These are phyloP conservation scores for Parazoanthus atlanticus DNA, from an alignment of 92 coral and sea anemone genomes.

Conservation along the genomic window DNA sequence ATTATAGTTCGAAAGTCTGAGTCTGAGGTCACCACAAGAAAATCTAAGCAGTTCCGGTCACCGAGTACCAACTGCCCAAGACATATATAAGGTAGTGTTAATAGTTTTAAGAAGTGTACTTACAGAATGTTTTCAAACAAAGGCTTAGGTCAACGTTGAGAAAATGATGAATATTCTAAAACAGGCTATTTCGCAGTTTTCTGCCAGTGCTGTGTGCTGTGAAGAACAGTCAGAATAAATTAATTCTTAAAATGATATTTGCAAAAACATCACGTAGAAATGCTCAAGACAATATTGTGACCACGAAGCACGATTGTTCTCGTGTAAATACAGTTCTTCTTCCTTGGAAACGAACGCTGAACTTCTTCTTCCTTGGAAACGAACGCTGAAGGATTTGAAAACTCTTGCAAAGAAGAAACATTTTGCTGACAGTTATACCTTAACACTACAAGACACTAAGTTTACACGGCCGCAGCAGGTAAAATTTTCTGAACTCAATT, in stretches of 20 bases:
- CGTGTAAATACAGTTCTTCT: background rate
- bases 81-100: too few species aligned
- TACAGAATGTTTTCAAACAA: background rate
- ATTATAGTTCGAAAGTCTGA: too few species aligned
- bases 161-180: background rate
- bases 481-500: background rate
- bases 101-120: too few species aligned
- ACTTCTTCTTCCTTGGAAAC: background rate
- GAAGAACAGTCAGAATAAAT: background rate
- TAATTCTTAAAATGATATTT: background rate
- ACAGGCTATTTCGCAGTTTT: background rate
- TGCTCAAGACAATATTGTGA: background rate
- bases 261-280: conserved; percentile 10
- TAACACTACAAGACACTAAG: too few species aligned
- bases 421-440: background rate
- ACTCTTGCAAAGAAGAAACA: background rate
- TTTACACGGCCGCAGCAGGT: background rate
- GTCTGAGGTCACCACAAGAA: too few species aligned
- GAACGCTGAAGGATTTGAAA: background rate
- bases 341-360: background rate
- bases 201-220: too few species aligned
- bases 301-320: background rate
- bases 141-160: background rate
- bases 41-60: too few species aligned
- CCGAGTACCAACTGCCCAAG: too few species aligned